Percentiles rank a stretch among this genome's conserved stretches.
These are phyloP conservation scores for Poliocrania exsul DNA, from an alignment of 2,797 vertebrate species.

Conservation along the genomic window DNA sequence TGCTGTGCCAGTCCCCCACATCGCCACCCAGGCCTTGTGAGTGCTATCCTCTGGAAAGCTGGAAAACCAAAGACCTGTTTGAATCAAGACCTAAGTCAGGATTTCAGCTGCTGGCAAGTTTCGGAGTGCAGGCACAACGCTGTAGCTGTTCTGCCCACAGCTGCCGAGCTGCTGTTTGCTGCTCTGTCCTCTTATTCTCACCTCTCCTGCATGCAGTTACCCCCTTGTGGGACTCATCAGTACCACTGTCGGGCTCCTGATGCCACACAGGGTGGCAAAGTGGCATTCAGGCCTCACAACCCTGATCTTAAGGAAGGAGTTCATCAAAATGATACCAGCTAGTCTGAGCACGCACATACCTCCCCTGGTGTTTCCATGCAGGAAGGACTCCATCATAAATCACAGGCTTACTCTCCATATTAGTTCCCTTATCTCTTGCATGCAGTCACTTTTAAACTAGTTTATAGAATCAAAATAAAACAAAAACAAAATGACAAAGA, in stretches of 20 bases:
- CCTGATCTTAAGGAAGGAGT: not conserved
- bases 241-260: not conserved
- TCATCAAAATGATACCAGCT: not conserved
- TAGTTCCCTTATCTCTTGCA: not conserved
- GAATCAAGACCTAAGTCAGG: not conserved
- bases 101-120: not conserved
- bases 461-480: not conserved
- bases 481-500: not conserved
- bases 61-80: not conserved
- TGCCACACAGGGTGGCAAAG: not conserved
- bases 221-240: not conserved
- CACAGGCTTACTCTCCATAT: not conserved
- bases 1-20: not conserved
- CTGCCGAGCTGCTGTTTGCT: not conserved
- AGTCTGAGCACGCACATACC: not conserved
- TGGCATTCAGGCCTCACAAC: not conserved
- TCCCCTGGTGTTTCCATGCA: not conserved
- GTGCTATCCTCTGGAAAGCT: not conserved
- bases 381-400: not conserved
- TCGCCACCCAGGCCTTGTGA: not conserved
- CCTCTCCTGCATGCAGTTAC: not conserved
- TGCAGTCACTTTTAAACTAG: not conserved
- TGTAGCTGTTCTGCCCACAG: not conserved
- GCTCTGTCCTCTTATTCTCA: not conserved
- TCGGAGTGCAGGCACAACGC: not conserved